Conservation (phyloP, 2,797 vertebrate species). For the Neoniphon sammara region DNA sequence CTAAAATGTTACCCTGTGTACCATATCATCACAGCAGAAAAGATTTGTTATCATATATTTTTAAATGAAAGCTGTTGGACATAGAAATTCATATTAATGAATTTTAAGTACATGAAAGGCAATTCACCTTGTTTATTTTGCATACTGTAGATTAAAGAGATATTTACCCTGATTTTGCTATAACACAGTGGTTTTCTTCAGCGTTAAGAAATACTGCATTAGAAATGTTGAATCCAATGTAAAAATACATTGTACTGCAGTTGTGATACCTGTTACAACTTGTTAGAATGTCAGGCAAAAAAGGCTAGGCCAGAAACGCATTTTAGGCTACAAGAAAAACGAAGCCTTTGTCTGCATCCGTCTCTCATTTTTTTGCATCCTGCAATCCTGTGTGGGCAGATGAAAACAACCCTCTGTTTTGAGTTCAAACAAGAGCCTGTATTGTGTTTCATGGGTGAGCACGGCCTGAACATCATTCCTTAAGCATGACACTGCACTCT, state of each 20-base stretch:
- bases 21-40: too few species aligned
- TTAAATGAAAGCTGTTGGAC: neutral
- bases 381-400: constrained; percentile 21
- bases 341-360: constrained; percentile 37
- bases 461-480: constrained; percentile 72
- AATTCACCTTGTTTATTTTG: neutral
- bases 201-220: neutral
- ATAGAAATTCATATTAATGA: neutral
- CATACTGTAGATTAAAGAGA: neutral
- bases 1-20: too few species aligned
- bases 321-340: constrained; percentile 16
- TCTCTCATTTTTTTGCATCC: constrained; percentile 15
- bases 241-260: neutral
- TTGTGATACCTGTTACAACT: too few species aligned
- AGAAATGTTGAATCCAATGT: neutral
- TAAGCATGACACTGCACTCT: constrained; percentile 76
- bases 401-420: constrained; percentile 68
- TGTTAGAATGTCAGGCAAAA: constrained; percentile 7
- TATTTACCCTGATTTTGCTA: neutral
- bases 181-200: too few species aligned
- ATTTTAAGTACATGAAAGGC: neutral
- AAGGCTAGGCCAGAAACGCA: constrained; percentile 4
- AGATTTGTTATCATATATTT: too few species aligned
- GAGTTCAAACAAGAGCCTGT: constrained; percentile 67
- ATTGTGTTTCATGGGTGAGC: constrained; percentile 63